Conservation (phyloP, 2,113 vertebrate genomes). For the Hydropotes inermis region DNA sequence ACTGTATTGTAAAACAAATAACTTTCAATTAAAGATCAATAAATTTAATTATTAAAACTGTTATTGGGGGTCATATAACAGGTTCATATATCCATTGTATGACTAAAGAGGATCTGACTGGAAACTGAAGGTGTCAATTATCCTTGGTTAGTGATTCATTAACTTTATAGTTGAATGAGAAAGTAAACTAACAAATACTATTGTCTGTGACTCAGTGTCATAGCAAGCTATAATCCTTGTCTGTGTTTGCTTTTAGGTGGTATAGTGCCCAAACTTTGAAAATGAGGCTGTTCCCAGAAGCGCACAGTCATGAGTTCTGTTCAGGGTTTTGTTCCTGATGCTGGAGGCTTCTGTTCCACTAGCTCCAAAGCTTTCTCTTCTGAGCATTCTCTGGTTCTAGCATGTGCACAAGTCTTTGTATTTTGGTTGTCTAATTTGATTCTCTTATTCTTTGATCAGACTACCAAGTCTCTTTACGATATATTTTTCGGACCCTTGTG, state of each 20-base stretch:
- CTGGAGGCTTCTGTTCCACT: neutral
- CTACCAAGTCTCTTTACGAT: neutral
- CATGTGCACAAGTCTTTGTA: neutral
- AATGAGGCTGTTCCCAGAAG: neutral
- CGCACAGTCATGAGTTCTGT: rapidly evolving
- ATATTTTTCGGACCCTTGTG: neutral
- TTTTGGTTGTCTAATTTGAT: neutral
- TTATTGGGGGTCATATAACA: neutral
- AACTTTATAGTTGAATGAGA: neutral
- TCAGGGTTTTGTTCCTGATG: neutral
- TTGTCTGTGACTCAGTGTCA: neutral
- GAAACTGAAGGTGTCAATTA: neutral
- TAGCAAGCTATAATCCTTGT: neutral
- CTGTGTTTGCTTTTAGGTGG: rapidly evolving
- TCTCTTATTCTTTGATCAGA: neutral
- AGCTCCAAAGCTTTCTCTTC: neutral
- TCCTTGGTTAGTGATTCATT: neutral
- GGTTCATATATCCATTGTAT: neutral
- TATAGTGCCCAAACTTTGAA: neutral
- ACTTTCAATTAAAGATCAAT: neutral
- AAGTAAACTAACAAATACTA: neutral
- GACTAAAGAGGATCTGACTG: neutral
- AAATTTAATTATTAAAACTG: neutral
- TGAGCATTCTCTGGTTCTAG: neutral
- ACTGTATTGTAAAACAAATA: neutral